Evolutionary conservation across 64 coral and sea anemone species (phyloP), one percentile per base, ranked within the genome.

Genomic region (Montipora cactus): DNA sequence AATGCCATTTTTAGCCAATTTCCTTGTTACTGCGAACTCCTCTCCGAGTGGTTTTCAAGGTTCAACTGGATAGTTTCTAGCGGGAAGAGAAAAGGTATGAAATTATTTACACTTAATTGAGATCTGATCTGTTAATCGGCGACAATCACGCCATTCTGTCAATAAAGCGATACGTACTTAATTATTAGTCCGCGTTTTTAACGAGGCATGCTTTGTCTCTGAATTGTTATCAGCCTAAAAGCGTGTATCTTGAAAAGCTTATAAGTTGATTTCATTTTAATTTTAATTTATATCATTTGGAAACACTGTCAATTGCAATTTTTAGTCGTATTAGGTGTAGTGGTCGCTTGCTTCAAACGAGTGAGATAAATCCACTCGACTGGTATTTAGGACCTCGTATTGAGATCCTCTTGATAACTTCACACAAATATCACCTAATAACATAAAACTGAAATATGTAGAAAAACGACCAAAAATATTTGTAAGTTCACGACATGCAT

Each of bases 81-180:
- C 5, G 25, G 25, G 25, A 25, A 25, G 0, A 25, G 25, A 1
- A 0, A 25, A 25, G 0, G 25, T 25, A 1, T 25, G 25, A 71
- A 86, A 86, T 86, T 71, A n/a, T 86, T 71, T 71, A 86, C 82
- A 86, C 82, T 68, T 49, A 66, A 86, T 49, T 86, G 64, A 71
- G 22, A 9, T 1, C 47, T 22, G 4, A 86, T 69, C 62, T 67
- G 18, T 71, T 71, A 45, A 86, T 86, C 62, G 66, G 82, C 82
- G 3, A 71, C 21, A 20, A 86, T 86, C 82, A 86, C 82, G 82
- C 59, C 47, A 71, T 71, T 50, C 19, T 71, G 82, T 71, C 62
- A 86, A 50, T 21, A 86, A 71, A 80, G 78, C 19, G 46, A 13
- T 13, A 51, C 5, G 52, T 57, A 10, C 0, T 57, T 10, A 79